A percentile compares a stretch with the other conserved stretches of the same genome.
Evolutionary conservation across 1,140 invertebrate species (phyloP).

Genomic region (Planococcus citri): DNA sequence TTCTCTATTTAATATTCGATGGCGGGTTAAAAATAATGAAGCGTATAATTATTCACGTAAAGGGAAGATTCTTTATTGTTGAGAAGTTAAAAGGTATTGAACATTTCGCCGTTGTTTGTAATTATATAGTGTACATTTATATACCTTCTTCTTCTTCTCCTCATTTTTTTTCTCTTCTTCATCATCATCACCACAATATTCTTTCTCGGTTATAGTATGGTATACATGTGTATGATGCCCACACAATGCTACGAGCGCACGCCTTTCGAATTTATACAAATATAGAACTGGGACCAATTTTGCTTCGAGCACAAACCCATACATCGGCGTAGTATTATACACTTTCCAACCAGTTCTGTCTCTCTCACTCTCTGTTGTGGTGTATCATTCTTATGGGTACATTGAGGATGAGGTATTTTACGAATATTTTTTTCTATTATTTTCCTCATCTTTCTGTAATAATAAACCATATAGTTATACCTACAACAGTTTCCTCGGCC

Average conservation of each 20-base stretch:
- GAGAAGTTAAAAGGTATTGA: background rate
- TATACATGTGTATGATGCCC: too few species aligned
- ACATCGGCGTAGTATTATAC: background rate
- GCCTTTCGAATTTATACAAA: conserved; percentile 16
- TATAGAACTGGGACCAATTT: conserved; percentile 11
- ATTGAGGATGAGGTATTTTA: too few species aligned
- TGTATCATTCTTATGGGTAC: too few species aligned
- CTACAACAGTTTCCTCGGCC: too few species aligned
- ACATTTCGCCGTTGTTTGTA: background rate
- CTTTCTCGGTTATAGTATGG: too few species aligned
- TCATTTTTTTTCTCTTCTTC: too few species aligned
- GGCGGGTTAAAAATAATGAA: conserved; percentile 1
- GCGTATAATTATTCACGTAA: background rate
- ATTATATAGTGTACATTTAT: background rate
- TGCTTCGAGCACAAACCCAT: background rate
- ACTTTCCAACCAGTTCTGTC: conserved; percentile 10
- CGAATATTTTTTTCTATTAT: too few species aligned
- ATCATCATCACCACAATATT: too few species aligned
- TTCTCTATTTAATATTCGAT: conserved; percentile 1
- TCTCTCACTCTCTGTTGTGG: too few species aligned
- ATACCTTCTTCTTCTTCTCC: too few species aligned
- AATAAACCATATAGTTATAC: too few species aligned
- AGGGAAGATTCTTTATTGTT: conserved; percentile 3
- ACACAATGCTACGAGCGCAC: conserved; percentile 13
- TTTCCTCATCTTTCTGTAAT: too few species aligned